Evolutionary conservation across 1,140 invertebrate genomes (phyloP).

Genomic region (Papilio glaucus): DNA sequence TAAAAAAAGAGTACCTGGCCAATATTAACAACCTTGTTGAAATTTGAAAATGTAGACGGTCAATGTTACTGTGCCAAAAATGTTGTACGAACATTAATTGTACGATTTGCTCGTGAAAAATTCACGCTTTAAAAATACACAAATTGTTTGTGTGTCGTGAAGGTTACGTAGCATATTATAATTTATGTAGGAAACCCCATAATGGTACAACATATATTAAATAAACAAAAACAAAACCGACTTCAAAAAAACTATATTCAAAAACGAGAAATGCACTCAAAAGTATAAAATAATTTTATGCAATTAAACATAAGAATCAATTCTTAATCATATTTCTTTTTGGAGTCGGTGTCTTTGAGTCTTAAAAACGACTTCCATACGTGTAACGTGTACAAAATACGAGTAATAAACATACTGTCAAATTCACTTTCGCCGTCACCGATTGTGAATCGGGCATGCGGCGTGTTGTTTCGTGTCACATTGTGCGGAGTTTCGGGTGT

Average conservation of each 20-base stretch:
- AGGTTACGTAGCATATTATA: not conserved
- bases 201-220: not conserved
- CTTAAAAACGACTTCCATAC: too few relatives aligned
- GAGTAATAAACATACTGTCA: too few relatives aligned
- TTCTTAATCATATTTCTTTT: too few relatives aligned
- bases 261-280: too few relatives aligned
- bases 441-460: not conserved
- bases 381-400: too few relatives aligned
- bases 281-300: too few relatives aligned
- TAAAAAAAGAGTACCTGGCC: constrained; percentile 51
- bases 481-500: constrained; percentile 14
- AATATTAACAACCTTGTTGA: constrained; percentile 59
- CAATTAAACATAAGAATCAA: too few relatives aligned
- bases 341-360: too few relatives aligned
- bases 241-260: too few relatives aligned
- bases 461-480: not conserved
- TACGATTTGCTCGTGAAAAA: constrained; percentile 18
- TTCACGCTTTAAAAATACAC: constrained; percentile 2
- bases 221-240: too few relatives aligned
- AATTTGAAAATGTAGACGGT: constrained; percentile 46
- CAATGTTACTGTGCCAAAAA: constrained; percentile 52
- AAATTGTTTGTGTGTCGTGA: not conserved
- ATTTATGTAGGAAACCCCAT: not conserved
- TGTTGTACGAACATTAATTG: constrained; percentile 33
- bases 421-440: constrained; percentile 25